Evolutionary conservation across 92 coral and sea anemone genomes (phyloP).

Genomic region (Desmophyllum pertusum): DNA sequence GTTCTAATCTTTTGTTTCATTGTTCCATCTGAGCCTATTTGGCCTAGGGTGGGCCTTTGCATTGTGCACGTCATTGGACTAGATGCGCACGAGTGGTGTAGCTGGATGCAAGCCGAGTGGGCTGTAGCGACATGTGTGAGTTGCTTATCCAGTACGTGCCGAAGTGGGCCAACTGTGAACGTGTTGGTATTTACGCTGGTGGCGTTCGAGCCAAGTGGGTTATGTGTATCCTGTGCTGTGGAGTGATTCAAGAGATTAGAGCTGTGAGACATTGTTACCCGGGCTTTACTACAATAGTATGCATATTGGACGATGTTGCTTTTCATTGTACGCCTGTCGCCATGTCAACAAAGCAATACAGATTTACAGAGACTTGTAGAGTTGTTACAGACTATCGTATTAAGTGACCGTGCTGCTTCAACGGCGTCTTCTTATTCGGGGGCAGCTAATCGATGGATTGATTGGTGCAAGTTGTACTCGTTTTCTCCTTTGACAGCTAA

Average conservation of each 20-base stretch:
- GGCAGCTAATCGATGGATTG: constrained; percentile 53
- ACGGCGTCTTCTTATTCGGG: constrained; percentile 54
- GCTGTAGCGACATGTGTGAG: constrained; percentile 30
- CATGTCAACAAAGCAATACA: constrained; percentile 34
- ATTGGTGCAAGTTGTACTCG: constrained; percentile 46
- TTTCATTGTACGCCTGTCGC: constrained; percentile 38
- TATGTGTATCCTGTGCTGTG: constrained; percentile 20
- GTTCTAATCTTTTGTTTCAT: constrained; percentile 17
- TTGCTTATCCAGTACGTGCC: constrained; percentile 28
- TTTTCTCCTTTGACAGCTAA: constrained; percentile 45
- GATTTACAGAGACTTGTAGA: constrained; percentile 39
- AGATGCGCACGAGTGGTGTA: constrained; percentile 12
- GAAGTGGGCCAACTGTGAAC: constrained; percentile 22
- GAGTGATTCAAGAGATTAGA: too few species aligned
- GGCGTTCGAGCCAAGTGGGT: constrained; percentile 35
- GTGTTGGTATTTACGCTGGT: constrained; percentile 27
- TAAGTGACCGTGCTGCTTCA: constrained; percentile 55
- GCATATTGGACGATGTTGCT: constrained; percentile 11
- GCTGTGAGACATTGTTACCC: too few species aligned
- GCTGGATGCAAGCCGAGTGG: constrained; percentile 30
- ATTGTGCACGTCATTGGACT: constrained; percentile 18
- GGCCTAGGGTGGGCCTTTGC: constrained; percentile 37
- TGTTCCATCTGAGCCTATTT: constrained; percentile 21
- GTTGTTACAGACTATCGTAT: constrained; percentile 42
- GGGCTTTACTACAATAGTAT: too few species aligned